These are phyloP conservation scores for Agonopterix heracliana DNA, from an alignment of 2,888 invertebrate species.

Conservation along the genomic window DNA sequence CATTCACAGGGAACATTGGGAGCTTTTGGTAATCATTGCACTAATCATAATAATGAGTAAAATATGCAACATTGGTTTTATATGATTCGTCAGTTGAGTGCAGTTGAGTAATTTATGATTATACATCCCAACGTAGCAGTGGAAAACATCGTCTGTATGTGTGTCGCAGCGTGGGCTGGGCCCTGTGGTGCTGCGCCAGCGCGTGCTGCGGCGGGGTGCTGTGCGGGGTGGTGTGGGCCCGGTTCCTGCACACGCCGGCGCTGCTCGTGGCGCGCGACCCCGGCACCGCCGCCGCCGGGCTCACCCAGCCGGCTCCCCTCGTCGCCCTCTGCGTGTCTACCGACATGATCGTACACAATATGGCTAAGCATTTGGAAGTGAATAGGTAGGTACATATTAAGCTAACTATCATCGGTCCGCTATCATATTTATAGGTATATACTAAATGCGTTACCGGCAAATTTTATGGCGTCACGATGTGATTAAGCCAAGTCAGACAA, in stretches of 20 bases:
- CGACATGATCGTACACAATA: conserved; percentile 24
- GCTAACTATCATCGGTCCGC: background rate
- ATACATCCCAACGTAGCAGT: too few relatives aligned
- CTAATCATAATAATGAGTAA: too few relatives aligned
- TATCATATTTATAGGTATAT: too few relatives aligned
- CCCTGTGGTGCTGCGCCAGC: conserved; percentile 45
- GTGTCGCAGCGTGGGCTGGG: conserved; percentile 41
- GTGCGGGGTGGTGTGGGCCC: conserved; percentile 54
- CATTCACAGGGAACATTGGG: too few relatives aligned
- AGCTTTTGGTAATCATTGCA: too few relatives aligned
- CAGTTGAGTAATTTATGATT: too few relatives aligned
- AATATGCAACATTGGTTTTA: too few relatives aligned
- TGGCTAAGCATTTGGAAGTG: conserved; percentile 36
- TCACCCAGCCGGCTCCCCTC: conserved; percentile 26
- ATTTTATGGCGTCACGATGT: too few relatives aligned
- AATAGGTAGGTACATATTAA: background rate
- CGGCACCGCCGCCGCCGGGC: conserved; percentile 3
- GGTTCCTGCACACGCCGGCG: conserved; percentile 52
- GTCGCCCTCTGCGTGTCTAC: conserved; percentile 45
- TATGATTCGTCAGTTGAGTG: too few relatives aligned
- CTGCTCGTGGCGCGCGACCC: conserved; percentile 37
- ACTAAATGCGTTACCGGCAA: too few relatives aligned
- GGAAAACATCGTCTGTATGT: too few relatives aligned
- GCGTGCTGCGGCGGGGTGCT: conserved; percentile 52
- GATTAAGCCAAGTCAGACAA: too few relatives aligned